phyloP scores from a whole-genome alignment of 2,797 vertebrate genomes.

The Enteromius argenteus region DNA sequence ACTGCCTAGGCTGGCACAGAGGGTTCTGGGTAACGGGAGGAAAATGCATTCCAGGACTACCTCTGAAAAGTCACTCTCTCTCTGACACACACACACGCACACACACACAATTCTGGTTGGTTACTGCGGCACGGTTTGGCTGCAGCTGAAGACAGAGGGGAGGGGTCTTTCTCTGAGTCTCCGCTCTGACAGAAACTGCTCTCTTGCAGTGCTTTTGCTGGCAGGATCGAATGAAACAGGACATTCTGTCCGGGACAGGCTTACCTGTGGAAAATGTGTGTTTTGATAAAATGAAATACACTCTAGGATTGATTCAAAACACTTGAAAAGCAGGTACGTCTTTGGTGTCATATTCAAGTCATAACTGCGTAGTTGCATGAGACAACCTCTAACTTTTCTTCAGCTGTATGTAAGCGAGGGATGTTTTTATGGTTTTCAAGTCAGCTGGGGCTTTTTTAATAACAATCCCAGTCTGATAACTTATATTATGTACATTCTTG shows the following conservation, averaged over 20 bases:
- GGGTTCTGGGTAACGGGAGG: conserved; percentile 49
- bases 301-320: conserved; percentile 28
- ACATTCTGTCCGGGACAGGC: conserved; percentile 27
- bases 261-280: conserved; percentile 26
- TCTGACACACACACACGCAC: conserved; percentile 51
- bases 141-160: conserved; percentile 61
- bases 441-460: background rate
- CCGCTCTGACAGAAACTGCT: conserved; percentile 39
- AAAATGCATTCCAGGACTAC: conserved; percentile 67
- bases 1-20: conserved; percentile 58
- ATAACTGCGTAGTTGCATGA: conserved; percentile 28
- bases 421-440: conserved; percentile 3
- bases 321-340: conserved; percentile 29
- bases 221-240: conserved; percentile 45
- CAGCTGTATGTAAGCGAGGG: background rate
- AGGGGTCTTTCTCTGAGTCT: conserved; percentile 39
- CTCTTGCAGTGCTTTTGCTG: conserved; percentile 51
- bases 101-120: conserved; percentile 54
- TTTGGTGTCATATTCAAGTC: background rate
- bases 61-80: conserved; percentile 52
- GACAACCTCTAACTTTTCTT: conserved; percentile 34
- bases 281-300: conserved; percentile 9
- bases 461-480: background rate
- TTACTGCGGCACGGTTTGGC: conserved; percentile 70
- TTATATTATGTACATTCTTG: background rate